Evolutionary conservation across 1,140 invertebrate genomes (phyloP), one percentile per base, ranked within the genome.

Genomic region (Hyphantria cunea): DNA sequence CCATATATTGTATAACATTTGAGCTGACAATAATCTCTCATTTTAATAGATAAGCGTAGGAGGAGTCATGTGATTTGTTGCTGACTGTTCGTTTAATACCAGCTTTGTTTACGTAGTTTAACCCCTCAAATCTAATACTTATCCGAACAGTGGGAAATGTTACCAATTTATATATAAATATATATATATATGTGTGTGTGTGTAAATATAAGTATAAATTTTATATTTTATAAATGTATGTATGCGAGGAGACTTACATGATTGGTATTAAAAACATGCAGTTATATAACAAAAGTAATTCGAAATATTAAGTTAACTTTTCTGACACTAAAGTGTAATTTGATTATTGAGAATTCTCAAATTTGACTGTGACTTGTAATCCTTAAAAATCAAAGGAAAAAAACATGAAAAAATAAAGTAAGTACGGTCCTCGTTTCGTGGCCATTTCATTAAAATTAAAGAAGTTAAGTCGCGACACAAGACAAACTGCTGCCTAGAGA

Each of bases 41-140:
- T 89, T 90, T 87, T 88, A 87, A 90, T 90, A 90, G 86, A 90
- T 90, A 90, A 87, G 84, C 83, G 84, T 61, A 85, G 84, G 83
- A 78, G 86, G 80, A 82, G 82, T 71, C 67, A 76, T 64, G 77
- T 85, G 82, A 87, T 87, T 90, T 88, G 83, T 87, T 81, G 66
- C 64, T 67, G 48, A 59, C 64, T 64, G 50, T 52, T 44, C 17
- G 25, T 37, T 32, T 58, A 58, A 60, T 60, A 44, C 56, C 25
- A 33, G 56, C 45, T 63, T 73, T 39, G 55, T 51, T 58, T 61
- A 14, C 12, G 39, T 53, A 42, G 59, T 54, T 55, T 51, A 55
- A 68, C 9, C 48, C 47, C 34, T 33, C 32, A 15, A 37, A 49
- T 37, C 34, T 37, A 25, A 31, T 25, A 58, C n/a, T 25, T 25